Evolutionary conservation across 2,888 invertebrate genomes (phyloP).

Genomic region (Augochlorella aurata): DNA sequence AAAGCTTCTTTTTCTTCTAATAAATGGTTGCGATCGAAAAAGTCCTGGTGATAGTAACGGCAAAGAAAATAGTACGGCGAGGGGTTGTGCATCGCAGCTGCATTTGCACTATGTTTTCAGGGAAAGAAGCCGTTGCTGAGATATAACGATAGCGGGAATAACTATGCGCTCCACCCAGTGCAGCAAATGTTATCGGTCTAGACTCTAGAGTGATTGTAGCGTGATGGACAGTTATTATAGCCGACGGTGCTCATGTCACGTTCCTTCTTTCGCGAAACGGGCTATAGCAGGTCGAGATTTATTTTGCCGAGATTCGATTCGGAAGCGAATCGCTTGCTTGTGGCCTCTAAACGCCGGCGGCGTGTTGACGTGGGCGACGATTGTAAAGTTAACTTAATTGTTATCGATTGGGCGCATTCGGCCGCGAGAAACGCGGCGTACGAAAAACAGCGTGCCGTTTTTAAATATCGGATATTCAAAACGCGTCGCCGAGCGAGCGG

Average conservation of each 20-base stretch:
- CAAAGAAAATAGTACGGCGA: no score
- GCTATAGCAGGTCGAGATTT: neutral
- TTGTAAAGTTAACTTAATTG: slow-evolving; percentile 6
- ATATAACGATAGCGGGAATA: neutral
- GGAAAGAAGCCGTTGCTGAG: neutral
- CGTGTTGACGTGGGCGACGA: neutral
- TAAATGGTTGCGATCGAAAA: no score
- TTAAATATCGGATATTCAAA: neutral
- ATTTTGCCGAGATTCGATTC: neutral
- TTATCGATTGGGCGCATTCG: slow-evolving; percentile 4
- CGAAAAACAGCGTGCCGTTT: neutral
- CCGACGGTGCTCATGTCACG: neutral
- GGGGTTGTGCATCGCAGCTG: neutral
- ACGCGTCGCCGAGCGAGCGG: neutral
- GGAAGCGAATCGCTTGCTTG: neutral
- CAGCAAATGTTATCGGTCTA: neutral
- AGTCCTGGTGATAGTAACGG: no score
- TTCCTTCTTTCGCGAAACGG: neutral
- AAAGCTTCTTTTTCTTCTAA: no score
- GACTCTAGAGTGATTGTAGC: neutral
- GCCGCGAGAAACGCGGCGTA: neutral
- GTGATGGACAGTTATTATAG: slow-evolving; percentile 5
- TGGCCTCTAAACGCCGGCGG: neutral
- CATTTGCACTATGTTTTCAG: neutral
- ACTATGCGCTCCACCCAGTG: neutral